These are phyloP conservation scores for Willisornis vidua DNA, from an alignment of 2,113 vertebrate species.

Conservation along the genomic window DNA sequence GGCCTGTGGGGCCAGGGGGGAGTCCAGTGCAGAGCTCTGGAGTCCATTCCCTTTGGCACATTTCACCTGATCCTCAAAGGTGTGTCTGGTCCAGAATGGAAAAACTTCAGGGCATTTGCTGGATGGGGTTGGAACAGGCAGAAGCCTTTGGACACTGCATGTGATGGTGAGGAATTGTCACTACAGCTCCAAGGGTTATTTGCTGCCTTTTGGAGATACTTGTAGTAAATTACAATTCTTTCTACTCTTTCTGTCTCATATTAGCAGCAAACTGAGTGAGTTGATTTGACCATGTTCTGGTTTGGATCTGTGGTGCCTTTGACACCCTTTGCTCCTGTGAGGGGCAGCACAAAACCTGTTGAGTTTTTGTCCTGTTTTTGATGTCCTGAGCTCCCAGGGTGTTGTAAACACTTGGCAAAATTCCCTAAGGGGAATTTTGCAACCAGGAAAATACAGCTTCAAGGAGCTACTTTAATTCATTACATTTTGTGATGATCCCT, in stretches of 20 bases:
- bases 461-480: not conserved
- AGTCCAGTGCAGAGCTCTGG: not conserved
- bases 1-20: not conserved
- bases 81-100: not conserved
- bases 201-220: not conserved
- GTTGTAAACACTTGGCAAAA: not conserved
- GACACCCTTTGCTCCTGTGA: not conserved
- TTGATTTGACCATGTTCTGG: not conserved
- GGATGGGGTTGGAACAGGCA: fast-evolving
- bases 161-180: not conserved
- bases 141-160: fast-evolving
- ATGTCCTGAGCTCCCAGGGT: not conserved
- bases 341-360: not conserved
- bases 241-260: not conserved
- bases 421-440: not conserved
- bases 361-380: not conserved
- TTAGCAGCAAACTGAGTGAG: not conserved
- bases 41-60: not conserved
- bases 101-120: fast-evolving
- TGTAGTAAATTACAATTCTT: not conserved
- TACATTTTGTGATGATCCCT: not conserved
- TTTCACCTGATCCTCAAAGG: not conserved
- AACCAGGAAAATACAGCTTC: not conserved
- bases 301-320: not conserved
- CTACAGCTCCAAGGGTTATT: not conserved